Conservation (phyloP, 2,797 vertebrate species). For the Cyprinella venusta region DNA sequence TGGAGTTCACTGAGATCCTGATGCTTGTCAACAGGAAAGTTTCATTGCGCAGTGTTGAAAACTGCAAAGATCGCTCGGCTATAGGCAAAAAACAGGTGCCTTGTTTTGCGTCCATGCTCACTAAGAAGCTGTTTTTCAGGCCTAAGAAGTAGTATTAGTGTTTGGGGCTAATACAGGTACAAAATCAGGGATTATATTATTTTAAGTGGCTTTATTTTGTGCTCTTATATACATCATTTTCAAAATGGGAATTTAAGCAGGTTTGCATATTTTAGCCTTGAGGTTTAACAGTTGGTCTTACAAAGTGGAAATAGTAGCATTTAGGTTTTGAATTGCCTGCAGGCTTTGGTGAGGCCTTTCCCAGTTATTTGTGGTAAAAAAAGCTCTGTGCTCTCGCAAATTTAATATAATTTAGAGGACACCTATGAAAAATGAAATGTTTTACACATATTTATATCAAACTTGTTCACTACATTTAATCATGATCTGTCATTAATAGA, state of each 20-base stretch:
- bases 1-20: conserved; percentile 93
- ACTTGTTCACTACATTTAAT: neutral
- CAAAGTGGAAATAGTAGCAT: neutral
- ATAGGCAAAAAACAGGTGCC: conserved; percentile 97
- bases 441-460: neutral
- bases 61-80: conserved; percentile 66
- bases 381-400: neutral
- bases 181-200: neutral
- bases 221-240: neutral
- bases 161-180: neutral
- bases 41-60: conserved; percentile 81
- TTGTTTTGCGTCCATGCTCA: conserved; percentile 97
- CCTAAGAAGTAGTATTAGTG: conserved; percentile 73
- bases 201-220: neutral
- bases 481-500: neutral
- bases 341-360: neutral
- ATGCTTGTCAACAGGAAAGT: conserved; percentile 94
- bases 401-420: no score
- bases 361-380: neutral
- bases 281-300: conserved; percentile 2
- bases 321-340: neutral
- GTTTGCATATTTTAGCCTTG: conserved; percentile 14
- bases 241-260: neutral
- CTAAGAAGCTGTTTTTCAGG: conserved; percentile 91
- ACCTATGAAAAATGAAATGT: neutral